Evolutionary conservation across 1,140 invertebrate genomes (phyloP).

Genomic region (Drosophila dunni): DNA sequence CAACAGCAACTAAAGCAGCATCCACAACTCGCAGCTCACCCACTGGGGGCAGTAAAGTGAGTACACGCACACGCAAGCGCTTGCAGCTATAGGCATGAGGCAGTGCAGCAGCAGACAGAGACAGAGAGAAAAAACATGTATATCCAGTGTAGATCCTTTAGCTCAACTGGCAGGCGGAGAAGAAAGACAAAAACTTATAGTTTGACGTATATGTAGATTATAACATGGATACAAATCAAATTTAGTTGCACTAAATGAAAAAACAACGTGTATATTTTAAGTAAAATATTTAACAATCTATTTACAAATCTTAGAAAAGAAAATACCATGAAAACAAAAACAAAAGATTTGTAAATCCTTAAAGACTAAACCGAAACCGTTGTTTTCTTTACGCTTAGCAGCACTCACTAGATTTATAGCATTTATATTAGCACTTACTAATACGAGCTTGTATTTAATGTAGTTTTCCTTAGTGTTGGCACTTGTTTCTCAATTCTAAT

Average conservation of each 20-base stretch:
- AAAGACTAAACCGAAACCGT: slow-evolving; percentile 10
- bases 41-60: slow-evolving; percentile 65
- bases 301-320: background rate
- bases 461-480: background rate
- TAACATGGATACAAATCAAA: background rate
- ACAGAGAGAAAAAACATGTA: background rate
- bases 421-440: background rate
- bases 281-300: background rate
- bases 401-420: background rate
- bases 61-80: slow-evolving; percentile 55
- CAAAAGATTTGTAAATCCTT: slow-evolving; percentile 28
- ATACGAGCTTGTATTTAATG: background rate
- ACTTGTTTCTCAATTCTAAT: background rate
- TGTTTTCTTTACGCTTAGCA: slow-evolving; percentile 28
- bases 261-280: background rate
- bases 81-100: slow-evolving; percentile 62
- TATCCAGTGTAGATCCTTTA: background rate
- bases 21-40: slow-evolving; percentile 14
- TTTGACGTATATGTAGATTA: background rate
- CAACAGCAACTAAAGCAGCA: slow-evolving; percentile 1
- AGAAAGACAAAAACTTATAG: background rate
- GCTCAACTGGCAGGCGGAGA: background rate
- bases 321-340: background rate
- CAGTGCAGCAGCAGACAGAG: background rate
- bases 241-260: slow-evolving; percentile 17